Evolutionary conservation across 2,888 invertebrate species (phyloP), one percentile per base, ranked within the genome.

Genomic region (Catonia carolina): DNA sequence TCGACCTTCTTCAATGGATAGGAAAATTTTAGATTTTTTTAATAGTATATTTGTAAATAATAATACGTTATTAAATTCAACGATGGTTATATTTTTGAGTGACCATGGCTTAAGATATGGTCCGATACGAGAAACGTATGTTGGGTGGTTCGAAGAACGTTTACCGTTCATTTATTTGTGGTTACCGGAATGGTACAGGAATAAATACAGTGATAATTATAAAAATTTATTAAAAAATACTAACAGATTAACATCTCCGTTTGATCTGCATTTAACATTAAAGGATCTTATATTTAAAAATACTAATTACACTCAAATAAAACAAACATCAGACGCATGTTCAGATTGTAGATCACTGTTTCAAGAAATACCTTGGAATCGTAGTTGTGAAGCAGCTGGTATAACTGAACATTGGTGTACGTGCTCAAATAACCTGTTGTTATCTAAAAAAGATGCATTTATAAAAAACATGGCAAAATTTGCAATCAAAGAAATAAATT

Each of bases 61-160:
- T n/a, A 77, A 77, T 0, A 82, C 82, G 0, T 75, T 82, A 4
- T 68, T 83, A 50, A 77, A 83, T 39, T 82, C 82, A 39, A 81
- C 83, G 1, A 78, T 88, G 64, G 73, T 89, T 1, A 74, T 89
- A 55, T 83, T 87, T 63, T 75, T 89, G 53, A 88, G 89, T 66
- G 89, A 89, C 68, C 89, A 89, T 66, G 89, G 90, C 0, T 78
- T 87, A 67, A 77, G 89, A 10, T 88, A 84, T 69, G 89, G 89
- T 0, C 78, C 79, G n/a, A 78, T 83, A 39, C 77, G 89, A 2
- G 74, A 80, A 59, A 80, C 83, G 2, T 75, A 81, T 61, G 79
- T 83, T 27, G 86, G 88, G 0, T 89, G 85, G 77, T 79, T 86
- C 65, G 89, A 90, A 67, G 87, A 89, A 65, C 79, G 88, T 12